These are phyloP conservation scores for Stichopus chloronotus DNA, from an alignment of 35 echinoderm and acorn worm species.

Conservation along the genomic window DNA sequence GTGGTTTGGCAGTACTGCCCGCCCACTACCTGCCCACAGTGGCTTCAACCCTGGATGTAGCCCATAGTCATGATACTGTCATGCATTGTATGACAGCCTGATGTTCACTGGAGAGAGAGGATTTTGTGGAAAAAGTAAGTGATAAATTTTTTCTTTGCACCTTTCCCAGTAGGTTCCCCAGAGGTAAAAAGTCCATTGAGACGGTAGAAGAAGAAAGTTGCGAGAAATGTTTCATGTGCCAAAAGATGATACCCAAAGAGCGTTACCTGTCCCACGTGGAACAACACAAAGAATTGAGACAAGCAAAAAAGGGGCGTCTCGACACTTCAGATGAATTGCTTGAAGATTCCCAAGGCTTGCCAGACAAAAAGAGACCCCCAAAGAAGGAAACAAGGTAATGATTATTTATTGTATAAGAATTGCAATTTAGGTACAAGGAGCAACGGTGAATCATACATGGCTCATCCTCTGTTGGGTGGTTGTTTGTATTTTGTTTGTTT, in stretches of 20 bases:
- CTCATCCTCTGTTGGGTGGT: no score
- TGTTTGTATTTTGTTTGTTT: no score
- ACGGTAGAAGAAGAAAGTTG: background rate
- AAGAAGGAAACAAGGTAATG: background rate
- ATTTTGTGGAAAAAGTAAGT: no score
- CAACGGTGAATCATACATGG: no score
- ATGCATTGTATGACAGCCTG: no score
- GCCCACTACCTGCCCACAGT: no score
- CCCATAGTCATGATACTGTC: no score
- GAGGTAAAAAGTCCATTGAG: background rate
- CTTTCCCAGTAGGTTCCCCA: background rate
- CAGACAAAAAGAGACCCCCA: background rate
- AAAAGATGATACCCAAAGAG: background rate
- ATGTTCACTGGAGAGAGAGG: no score
- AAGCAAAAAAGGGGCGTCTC: background rate
- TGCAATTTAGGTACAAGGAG: no score
- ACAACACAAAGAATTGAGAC: background rate
- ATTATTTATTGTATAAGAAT: background rate
- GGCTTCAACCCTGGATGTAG: no score
- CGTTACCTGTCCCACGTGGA: constrained; percentile 5
- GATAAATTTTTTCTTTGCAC: background rate
- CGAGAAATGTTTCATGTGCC: constrained; percentile 37
- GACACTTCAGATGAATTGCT: background rate
- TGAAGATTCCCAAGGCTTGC: background rate
- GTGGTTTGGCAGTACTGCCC: no score